A percentile compares a stretch with the other conserved stretches of the same genome.
Evolutionary conservation across 1,140 invertebrate genomes (phyloP).

Genomic region (Caligus rogercresseyi): DNA sequence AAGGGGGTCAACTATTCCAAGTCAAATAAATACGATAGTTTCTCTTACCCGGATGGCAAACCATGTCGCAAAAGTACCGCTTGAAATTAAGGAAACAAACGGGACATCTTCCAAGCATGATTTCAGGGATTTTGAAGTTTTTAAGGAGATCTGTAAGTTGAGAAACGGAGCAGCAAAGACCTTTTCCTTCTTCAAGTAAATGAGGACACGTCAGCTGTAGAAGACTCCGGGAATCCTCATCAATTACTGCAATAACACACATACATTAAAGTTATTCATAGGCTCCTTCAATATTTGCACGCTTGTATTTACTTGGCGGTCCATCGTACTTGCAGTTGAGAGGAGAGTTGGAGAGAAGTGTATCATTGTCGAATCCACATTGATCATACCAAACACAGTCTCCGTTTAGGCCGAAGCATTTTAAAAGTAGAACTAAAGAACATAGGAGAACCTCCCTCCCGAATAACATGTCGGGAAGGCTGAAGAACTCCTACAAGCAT

Average conservation of each 20-base stretch:
- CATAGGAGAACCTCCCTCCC: no score
- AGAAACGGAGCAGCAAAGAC: slow-evolving; percentile 44
- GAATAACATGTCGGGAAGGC: no score
- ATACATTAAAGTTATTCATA: no score
- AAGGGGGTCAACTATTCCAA: no score
- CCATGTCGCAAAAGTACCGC: slow-evolving; percentile 58
- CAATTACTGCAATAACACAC: no score
- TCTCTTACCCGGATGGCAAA: slow-evolving; percentile 46
- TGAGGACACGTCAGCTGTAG: background rate
- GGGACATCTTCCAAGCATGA: slow-evolving; percentile 56
- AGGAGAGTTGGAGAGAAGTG: background rate
- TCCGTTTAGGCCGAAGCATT: no score
- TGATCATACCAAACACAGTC: background rate
- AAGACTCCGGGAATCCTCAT: background rate
- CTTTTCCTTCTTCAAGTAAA: background rate
- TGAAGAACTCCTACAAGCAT: no score
- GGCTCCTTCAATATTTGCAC: no score
- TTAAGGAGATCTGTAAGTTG: slow-evolving; percentile 43
- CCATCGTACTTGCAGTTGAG: background rate
- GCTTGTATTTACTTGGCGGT: background rate
- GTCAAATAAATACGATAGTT: background rate
- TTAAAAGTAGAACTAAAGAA: no score
- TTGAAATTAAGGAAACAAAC: slow-evolving; percentile 64
- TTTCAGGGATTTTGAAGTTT: slow-evolving; percentile 42
- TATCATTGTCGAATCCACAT: background rate